Conservation (phyloP, 2,113 vertebrate genomes). For the Gambusia affinis region DNA sequence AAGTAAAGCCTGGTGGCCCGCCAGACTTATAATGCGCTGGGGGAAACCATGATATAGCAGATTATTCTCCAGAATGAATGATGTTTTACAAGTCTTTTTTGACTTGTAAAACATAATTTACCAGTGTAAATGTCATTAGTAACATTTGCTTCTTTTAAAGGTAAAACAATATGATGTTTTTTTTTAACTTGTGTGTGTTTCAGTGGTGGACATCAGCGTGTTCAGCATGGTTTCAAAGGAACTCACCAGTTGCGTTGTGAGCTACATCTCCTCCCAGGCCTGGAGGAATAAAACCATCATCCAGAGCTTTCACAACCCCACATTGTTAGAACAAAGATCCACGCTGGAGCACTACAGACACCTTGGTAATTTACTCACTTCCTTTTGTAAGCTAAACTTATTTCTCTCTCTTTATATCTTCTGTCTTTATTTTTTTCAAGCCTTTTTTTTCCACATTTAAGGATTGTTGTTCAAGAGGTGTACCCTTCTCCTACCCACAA, state of each 20-base stretch:
- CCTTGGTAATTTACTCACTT: slow-evolving; percentile 77
- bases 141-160: neutral
- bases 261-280: slow-evolving; percentile 82
- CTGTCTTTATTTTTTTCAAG: neutral
- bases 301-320: slow-evolving; percentile 79
- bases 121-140: neutral
- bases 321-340: slow-evolving; percentile 44
- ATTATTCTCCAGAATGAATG: neutral
- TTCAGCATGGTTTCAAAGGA: slow-evolving; percentile 90
- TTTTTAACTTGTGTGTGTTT: slow-evolving; percentile 43
- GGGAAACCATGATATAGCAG: neutral
- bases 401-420: neutral
- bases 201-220: slow-evolving; percentile 87
- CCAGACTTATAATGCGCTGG: too few species aligned
- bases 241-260: slow-evolving; percentile 73
- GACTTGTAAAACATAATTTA: neutral
- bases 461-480: slow-evolving; percentile 91
- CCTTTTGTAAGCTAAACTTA: neutral
- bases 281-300: slow-evolving; percentile 83
- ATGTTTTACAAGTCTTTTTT: neutral
- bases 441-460: slow-evolving; percentile 59
- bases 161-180: neutral
- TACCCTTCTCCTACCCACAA: slow-evolving; percentile 88
- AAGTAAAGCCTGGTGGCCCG: too few species aligned
- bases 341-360: slow-evolving; percentile 83